phyloP scores from a whole-genome alignment of 1,140 invertebrate genomes.

The Tigriopus japonicus region DNA sequence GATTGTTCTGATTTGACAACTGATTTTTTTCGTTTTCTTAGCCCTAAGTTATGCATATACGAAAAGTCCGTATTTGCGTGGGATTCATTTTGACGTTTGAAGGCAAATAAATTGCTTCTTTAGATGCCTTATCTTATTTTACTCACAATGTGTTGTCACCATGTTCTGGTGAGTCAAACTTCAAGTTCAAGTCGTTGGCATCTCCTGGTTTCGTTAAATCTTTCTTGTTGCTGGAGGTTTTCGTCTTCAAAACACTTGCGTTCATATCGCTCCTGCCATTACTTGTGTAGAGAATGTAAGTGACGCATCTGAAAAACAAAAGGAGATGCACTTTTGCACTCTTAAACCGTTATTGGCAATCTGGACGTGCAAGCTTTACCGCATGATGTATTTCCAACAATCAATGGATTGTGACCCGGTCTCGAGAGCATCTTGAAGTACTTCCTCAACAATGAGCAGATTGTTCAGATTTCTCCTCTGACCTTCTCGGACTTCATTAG shows the following conservation, averaged over 20 bases:
- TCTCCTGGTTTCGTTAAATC: neutral
- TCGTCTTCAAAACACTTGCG: neutral
- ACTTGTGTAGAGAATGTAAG: neutral
- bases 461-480: conserved; percentile 29
- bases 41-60: too few species aligned
- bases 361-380: conserved; percentile 29
- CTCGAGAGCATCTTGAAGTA: conserved; percentile 57
- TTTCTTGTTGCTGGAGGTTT: neutral
- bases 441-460: conserved; percentile 49
- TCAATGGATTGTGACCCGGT: conserved; percentile 71
- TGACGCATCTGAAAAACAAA: neutral
- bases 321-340: neutral
- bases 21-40: too few species aligned
- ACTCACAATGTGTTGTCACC: conserved; percentile 14
- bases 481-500: conserved; percentile 50
- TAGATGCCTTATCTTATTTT: too few species aligned
- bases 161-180: neutral
- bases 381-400: conserved; percentile 83
- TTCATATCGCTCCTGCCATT: neutral
- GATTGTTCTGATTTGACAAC: too few species aligned
- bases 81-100: too few species aligned
- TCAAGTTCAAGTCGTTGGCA: neutral
- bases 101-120: too few species aligned
- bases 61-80: too few species aligned
- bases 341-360: neutral